Percentiles rank a stretch among this genome's conserved stretches.
These are phyloP conservation scores for Hucho hucho DNA, from an alignment of 2,113 vertebrate genomes.

Conservation along the genomic window DNA sequence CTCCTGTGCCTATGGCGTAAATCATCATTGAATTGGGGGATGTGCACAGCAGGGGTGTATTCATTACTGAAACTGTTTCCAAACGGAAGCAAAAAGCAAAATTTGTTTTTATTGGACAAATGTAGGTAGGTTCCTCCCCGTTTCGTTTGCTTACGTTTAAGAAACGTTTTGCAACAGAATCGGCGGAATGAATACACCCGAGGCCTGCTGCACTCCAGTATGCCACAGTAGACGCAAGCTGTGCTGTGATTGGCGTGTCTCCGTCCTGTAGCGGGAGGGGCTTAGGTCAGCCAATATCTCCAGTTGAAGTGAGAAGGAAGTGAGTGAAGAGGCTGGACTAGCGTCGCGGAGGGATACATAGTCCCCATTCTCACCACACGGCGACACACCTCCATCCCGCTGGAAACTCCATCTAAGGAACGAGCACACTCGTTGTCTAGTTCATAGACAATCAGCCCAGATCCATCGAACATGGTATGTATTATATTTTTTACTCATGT, in stretches of 20 bases:
- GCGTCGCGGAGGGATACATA: slow-evolving; percentile 77
- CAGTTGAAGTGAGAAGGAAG: slow-evolving; percentile 62
- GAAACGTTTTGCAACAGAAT: too few relatives aligned
- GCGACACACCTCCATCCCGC: slow-evolving; percentile 60
- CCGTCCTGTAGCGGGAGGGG: slow-evolving; percentile 31
- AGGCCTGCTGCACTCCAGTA: slow-evolving; percentile 37
- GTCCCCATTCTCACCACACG: slow-evolving; percentile 57
- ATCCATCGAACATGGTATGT: slow-evolving; percentile 73
- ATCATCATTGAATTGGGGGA: background rate
- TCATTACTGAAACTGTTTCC: too few relatives aligned
- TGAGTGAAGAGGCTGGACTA: slow-evolving; percentile 52
- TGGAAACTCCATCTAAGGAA: slow-evolving; percentile 68
- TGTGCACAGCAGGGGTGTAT: background rate
- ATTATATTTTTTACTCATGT: slow-evolving; percentile 40
- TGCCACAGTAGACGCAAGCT: slow-evolving; percentile 24
- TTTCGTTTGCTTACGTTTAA: too few relatives aligned
- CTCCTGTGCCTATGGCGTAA: background rate
- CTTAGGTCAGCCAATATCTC: background rate
- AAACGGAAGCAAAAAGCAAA: too few relatives aligned
- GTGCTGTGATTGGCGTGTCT: slow-evolving; percentile 42
- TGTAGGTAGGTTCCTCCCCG: too few relatives aligned
- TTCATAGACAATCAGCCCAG: slow-evolving; percentile 63
- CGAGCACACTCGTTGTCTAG: slow-evolving; percentile 58
- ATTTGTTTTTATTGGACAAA: too few relatives aligned
- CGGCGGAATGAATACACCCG: too few relatives aligned